These are phyloP conservation scores for Helleia helle DNA, from an alignment of 2,888 invertebrate genomes.

Conservation along the genomic window DNA sequence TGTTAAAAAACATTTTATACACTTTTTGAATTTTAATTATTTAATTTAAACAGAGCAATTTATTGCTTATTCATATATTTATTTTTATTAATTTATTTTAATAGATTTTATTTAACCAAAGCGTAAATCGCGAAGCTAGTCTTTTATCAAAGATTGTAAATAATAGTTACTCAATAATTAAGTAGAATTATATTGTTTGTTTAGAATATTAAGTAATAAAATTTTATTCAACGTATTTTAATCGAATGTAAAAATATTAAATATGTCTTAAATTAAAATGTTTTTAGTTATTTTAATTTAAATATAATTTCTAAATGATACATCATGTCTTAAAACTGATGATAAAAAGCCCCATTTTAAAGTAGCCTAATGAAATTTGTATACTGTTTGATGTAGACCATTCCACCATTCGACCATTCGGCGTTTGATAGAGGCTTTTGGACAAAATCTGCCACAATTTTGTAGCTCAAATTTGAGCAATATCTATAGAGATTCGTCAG, in stretches of 20 bases:
- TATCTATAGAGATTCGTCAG: no score
- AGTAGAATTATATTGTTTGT: constrained; percentile 58
- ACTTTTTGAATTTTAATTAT: neutral
- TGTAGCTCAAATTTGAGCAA: no score
- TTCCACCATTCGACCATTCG: no score
- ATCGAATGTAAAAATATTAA: constrained; percentile 8
- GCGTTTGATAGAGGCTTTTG: no score
- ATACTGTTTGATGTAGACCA: no score
- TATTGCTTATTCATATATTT: no score
- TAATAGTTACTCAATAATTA: constrained; percentile 66
- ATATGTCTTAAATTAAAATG: constrained; percentile 12
- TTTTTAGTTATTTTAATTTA: constrained; percentile 22
- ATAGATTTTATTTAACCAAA: constrained; percentile 13
- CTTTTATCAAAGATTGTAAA: constrained; percentile 65
- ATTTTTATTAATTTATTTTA: neutral
- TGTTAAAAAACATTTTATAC: no score
- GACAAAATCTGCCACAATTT: no score
- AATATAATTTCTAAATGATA: constrained; percentile 11
- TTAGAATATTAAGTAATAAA: constrained; percentile 47
- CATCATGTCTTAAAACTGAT: no score
- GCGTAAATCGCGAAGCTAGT: constrained; percentile 45
- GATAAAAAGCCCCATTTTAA: no score
- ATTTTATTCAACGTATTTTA: constrained; percentile 40
- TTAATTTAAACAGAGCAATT: neutral
- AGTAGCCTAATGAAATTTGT: no score